Conservation (phyloP, 1,140 invertebrate genomes). For the Chelonus insularis region DNA sequence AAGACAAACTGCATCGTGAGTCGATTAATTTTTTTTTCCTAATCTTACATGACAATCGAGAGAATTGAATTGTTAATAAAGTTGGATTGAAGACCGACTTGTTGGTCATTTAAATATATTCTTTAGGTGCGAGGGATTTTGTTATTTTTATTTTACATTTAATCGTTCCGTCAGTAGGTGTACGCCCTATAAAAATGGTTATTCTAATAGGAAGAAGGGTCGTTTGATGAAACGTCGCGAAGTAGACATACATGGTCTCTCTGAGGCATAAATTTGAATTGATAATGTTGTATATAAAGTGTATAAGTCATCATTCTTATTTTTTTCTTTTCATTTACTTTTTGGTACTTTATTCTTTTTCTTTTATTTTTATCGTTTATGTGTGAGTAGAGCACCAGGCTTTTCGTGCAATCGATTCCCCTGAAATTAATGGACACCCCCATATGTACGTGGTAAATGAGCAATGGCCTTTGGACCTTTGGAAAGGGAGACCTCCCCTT, state of each 20-base stretch:
- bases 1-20: too few species aligned
- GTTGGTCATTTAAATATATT: too few species aligned
- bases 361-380: slow-evolving; percentile 12
- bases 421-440: slow-evolving; percentile 49
- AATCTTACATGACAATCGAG: too few species aligned
- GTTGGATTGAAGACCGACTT: too few species aligned
- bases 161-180: neutral
- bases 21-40: too few species aligned
- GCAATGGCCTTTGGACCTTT: slow-evolving; percentile 46
- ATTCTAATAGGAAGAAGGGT: slow-evolving; percentile 37
- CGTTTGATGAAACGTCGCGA: slow-evolving; percentile 19
- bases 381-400: neutral
- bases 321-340: slow-evolving; percentile 1
- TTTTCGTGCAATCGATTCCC: slow-evolving; percentile 41
- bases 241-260: neutral
- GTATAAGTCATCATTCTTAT: neutral
- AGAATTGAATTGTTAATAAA: too few species aligned
- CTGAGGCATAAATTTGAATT: slow-evolving; percentile 47
- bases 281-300: slow-evolving; percentile 27
- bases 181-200: slow-evolving; percentile 38
- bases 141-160: neutral
- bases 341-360: neutral
- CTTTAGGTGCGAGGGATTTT: too few species aligned
- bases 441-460: slow-evolving; percentile 45
- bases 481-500: neutral